phyloP scores from a whole-genome alignment of 2,888 invertebrate species.

The Perithous albicinctus region DNA sequence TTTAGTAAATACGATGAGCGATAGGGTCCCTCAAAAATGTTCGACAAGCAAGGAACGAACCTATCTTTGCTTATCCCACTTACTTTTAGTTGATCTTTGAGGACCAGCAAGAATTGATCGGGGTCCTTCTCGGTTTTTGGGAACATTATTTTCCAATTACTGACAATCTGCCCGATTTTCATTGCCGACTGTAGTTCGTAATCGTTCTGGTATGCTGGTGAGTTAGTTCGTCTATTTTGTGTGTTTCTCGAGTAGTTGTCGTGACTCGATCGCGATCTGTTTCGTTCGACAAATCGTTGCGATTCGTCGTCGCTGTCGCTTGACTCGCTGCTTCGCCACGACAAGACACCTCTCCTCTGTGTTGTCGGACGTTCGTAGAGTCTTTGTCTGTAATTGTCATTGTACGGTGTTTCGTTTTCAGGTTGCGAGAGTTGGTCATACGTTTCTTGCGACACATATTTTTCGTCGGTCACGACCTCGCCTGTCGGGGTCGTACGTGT shows the following conservation, averaged over 20 bases:
- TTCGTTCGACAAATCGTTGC: background rate
- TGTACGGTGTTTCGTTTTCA: background rate
- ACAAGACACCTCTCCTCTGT: conserved; percentile 21
- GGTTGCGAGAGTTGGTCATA: background rate
- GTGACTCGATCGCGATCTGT: background rate
- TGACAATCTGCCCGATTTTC: conserved; percentile 59
- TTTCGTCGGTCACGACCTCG: background rate
- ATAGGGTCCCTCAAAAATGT: conserved; percentile 57
- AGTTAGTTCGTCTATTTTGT: background rate
- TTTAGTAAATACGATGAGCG: conserved; percentile 51
- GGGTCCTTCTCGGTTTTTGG: conserved; percentile 58
- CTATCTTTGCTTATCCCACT: conserved; percentile 53
- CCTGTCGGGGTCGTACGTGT: background rate
- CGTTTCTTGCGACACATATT: background rate
- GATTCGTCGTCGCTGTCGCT: conserved; percentile 30
- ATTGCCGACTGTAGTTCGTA: conserved; percentile 10
- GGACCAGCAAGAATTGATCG: conserved; percentile 51
- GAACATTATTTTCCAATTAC: conserved; percentile 58
- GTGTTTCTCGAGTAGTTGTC: background rate
- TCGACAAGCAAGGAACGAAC: conserved; percentile 59
- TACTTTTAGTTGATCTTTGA: conserved; percentile 44
- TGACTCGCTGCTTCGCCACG: conserved; percentile 32
- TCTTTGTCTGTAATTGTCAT: no score
- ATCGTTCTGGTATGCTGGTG: background rate
- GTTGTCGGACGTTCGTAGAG: background rate